Evolutionary conservation across 1,140 invertebrate genomes (phyloP), one percentile per base, ranked within the genome.

Genomic region (Aphaenogaster floridana): DNA sequence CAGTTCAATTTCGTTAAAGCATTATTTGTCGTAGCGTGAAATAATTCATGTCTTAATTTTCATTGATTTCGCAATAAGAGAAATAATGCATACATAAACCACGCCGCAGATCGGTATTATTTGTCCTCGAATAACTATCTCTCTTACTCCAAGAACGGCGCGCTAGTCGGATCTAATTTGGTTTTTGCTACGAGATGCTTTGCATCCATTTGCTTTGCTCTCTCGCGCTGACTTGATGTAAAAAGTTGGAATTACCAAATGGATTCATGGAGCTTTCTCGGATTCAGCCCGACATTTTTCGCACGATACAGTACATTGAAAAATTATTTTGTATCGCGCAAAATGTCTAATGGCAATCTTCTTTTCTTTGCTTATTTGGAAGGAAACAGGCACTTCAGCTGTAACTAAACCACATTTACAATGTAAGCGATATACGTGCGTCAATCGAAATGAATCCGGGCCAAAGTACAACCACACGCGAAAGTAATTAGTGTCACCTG

Each of bases 131-230:
- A 52, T 48, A 74, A 77, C 78, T 57, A 13, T 69, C 63, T 71
- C 78, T 54, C 64, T 71, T 71, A 42, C 48, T 50, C 66, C 36
- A 83, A 50, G 45, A 74, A 50, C 34, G 52, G n/a, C 85, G 50
- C 15, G 11, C 54, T 57, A n/a, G 34, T 45, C 48, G 80, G 52
- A 89, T 86, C 78, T 91, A 91, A 93, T 92, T 92, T 85, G 76
- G 72, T 89, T 90, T 93, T 87, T 88, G 85, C 81, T 71, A 86
- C 83, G 76, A 89, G 79, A 84, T 84, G 59, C 80, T 87, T 86
- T 86, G 77, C 90, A 87, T 86, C 88, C 84, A 80, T 91, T 89
- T 88, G 79, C 88, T 87, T 89, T 88, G 79, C 77, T 69, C 77
- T 69, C 72, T 87, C 71, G 69, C 81, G 86, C n/a, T 48, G 71